phyloP scores from a whole-genome alignment of 2,888 invertebrate species.

The Lasioglossum marginatum region DNA sequence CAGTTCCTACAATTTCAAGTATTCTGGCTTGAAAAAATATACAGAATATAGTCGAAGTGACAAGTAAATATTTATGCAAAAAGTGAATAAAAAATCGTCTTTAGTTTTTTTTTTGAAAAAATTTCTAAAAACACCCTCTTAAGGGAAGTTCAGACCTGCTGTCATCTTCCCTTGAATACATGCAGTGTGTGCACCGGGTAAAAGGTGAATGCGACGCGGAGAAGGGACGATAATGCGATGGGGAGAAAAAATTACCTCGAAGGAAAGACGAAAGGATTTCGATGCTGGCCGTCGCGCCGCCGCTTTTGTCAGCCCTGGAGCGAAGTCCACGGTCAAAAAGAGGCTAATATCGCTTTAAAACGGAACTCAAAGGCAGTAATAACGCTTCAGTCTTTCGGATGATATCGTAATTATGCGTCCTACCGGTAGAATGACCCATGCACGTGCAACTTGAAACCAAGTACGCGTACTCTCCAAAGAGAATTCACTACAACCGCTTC shows the following conservation, averaged over 20 bases:
- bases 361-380: conserved; percentile 11
- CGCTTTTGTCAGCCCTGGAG: not conserved
- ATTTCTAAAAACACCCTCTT: not conserved
- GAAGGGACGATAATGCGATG: conserved; percentile 19
- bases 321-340: not conserved
- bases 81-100: not conserved
- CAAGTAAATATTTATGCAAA: not conserved
- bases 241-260: conserved; percentile 15
- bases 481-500: not conserved
- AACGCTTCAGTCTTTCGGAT: not conserved
- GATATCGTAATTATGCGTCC: not conserved
- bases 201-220: conserved; percentile 13
- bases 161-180: not conserved
- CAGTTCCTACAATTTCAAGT: not conserved
- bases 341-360: conserved; percentile 24
- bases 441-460: not conserved
- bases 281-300: not conserved
- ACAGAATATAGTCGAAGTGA: not conserved
- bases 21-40: not conserved
- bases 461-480: not conserved
- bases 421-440: not conserved
- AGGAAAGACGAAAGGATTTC: conserved; percentile 5
- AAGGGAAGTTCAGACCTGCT: not conserved
- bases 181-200: not conserved
- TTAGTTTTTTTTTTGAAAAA: not conserved